phyloP scores from a whole-genome alignment of 2,797 vertebrate genomes.

The Sebastes cheni region DNA sequence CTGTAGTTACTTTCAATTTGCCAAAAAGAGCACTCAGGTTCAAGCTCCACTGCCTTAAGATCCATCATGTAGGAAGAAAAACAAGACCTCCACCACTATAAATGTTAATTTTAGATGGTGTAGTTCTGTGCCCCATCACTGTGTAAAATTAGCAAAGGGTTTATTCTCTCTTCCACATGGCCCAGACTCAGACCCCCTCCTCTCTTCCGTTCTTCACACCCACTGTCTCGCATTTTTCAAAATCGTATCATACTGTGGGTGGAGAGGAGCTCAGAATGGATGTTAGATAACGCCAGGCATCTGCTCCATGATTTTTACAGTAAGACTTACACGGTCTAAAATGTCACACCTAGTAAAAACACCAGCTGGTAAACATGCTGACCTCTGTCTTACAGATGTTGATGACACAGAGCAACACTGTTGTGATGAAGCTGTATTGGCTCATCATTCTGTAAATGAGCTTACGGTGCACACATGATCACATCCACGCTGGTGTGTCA shows the following conservation, averaged over 20 bases:
- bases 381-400: slow-evolving; percentile 18
- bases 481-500: not conserved
- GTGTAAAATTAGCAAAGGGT: slow-evolving; percentile 2
- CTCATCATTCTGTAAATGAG: slow-evolving; percentile 20
- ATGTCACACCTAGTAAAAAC: slow-evolving; percentile 8
- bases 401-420: not conserved
- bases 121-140: not conserved
- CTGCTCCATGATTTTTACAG: slow-evolving; percentile 11
- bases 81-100: not conserved
- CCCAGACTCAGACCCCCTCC: not conserved
- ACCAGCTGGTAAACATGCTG: slow-evolving; percentile 35
- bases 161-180: not conserved
- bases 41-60: not conserved
- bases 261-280: slow-evolving; percentile 11
- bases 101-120: not conserved
- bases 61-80: not conserved
- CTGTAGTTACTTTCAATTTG: not conserved
- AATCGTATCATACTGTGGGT: slow-evolving; percentile 18
- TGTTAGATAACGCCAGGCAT: slow-evolving; percentile 26
- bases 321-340: not conserved
- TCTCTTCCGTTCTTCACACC: slow-evolving; percentile 15
- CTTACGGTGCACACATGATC: not conserved
- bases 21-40: not conserved
- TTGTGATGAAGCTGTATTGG: slow-evolving; percentile 7
- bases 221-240: slow-evolving; percentile 15